These are phyloP conservation scores for Euspilapteryx auroguttella DNA, from an alignment of 2,888 invertebrate genomes.

Conservation along the genomic window DNA sequence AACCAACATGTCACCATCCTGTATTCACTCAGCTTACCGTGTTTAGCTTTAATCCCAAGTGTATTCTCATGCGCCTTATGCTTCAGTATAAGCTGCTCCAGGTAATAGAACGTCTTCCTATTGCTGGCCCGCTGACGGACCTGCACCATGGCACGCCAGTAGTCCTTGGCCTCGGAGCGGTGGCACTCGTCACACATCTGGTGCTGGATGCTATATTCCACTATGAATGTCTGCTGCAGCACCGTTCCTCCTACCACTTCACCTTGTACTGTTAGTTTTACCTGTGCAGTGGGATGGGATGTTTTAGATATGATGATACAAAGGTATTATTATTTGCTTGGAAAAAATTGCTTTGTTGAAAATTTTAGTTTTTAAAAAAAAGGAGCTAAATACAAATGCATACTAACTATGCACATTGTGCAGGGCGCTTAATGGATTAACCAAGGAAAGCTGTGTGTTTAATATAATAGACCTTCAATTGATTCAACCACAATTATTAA, in stretches of 20 bases:
- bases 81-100: constrained; percentile 96
- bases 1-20: too few species aligned
- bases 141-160: constrained; percentile 93
- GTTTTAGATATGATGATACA: too few species aligned
- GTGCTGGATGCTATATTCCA: constrained; percentile 88
- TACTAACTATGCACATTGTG: too few species aligned
- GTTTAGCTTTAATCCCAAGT: constrained; percentile 82
- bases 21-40: constrained; percentile 66
- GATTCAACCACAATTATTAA: too few species aligned
- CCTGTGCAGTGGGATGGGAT: constrained; percentile 37
- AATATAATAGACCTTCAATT: too few species aligned
- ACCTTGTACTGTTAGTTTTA: constrained; percentile 92
- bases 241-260: constrained; percentile 91
- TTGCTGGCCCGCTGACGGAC: constrained; percentile 86
- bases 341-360: too few species aligned
- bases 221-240: constrained; percentile 92
- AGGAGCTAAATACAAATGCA: too few species aligned
- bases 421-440: too few species aligned
- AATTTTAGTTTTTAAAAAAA: too few species aligned
- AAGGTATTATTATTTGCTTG: too few species aligned
- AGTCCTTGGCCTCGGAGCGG: constrained; percentile 95
- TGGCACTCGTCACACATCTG: constrained; percentile 99
- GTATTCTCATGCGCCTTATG: constrained; percentile 91
- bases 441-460: too few species aligned
- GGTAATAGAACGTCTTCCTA: constrained; percentile 95